phyloP scores from a whole-genome alignment of 2,797 vertebrate species.

The Podarcis siculus region DNA sequence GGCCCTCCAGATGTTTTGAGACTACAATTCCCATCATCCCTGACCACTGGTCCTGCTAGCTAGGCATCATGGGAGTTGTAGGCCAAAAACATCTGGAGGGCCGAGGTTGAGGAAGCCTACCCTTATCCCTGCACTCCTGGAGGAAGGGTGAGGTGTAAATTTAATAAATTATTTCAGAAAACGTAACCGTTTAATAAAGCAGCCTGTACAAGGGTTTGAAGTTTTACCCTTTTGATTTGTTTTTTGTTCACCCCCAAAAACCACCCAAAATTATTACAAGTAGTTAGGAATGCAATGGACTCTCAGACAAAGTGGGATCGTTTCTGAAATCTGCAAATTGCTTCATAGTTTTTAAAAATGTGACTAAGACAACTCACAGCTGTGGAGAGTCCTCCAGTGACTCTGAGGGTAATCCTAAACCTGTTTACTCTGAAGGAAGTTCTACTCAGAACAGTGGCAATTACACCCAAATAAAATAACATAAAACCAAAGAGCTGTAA shows the following conservation, averaged over 20 bases:
- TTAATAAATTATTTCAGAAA: not conserved
- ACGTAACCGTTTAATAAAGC: not conserved
- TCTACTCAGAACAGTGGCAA: not conserved
- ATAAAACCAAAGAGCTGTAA: not conserved
- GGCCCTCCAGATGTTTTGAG: no score
- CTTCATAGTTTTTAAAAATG: not conserved
- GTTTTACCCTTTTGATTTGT: not conserved
- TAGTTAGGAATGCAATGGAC: not conserved
- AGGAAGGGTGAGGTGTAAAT: no score
- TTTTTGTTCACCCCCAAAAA: no score
- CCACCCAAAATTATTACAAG: not conserved
- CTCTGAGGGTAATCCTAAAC: not conserved
- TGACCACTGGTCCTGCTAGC: no score
- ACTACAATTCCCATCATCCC: no score
- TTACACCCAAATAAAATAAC: not conserved
- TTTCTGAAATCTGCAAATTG: not conserved
- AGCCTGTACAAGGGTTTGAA: not conserved
- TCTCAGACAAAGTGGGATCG: not conserved
- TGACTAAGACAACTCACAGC: not conserved
- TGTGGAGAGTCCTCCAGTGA: no score
- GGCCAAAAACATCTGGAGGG: no score
- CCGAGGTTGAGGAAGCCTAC: no score
- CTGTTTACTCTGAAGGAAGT: not conserved
- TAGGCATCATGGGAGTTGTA: no score
- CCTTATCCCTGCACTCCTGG: no score